These are phyloP conservation scores for Latrodectus elegans DNA, from an alignment of 2,888 invertebrate species.

Conservation along the genomic window DNA sequence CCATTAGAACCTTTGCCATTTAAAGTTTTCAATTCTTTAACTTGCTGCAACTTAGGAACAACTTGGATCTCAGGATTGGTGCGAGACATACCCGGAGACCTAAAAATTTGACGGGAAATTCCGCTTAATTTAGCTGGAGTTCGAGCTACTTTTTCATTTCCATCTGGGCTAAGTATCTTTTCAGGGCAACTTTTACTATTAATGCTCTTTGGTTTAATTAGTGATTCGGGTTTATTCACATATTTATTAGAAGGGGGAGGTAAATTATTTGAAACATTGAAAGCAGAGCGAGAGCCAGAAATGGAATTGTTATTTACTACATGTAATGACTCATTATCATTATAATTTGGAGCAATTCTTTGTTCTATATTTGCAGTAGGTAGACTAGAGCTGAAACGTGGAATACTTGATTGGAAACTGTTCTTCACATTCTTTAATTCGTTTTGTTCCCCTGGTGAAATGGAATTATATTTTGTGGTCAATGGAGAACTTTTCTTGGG, in stretches of 20 bases:
- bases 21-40: slow-evolving; percentile 21
- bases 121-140: slow-evolving; percentile 62
- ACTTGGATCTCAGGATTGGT: slow-evolving; percentile 21
- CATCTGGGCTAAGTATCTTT: slow-evolving; percentile 47
- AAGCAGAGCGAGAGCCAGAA: slow-evolving; percentile 50
- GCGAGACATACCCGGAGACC: slow-evolving; percentile 17
- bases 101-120: slow-evolving; percentile 49
- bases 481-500: slow-evolving; percentile 50
- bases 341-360: slow-evolving; percentile 31
- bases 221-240: slow-evolving; percentile 24
- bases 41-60: slow-evolving; percentile 15
- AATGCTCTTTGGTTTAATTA: slow-evolving; percentile 51
- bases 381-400: slow-evolving; percentile 63
- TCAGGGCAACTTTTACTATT: slow-evolving; percentile 58
- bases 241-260: slow-evolving; percentile 40
- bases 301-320: slow-evolving; percentile 67
- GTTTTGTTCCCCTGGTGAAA: slow-evolving; percentile 29
- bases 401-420: slow-evolving; percentile 63
- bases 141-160: slow-evolving; percentile 15
- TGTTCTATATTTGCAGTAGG: slow-evolving; percentile 44
- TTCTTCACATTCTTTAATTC: slow-evolving; percentile 54
- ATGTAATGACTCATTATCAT: slow-evolving; percentile 61
- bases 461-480: slow-evolving; percentile 45
- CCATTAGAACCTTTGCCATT: slow-evolving; percentile 29
- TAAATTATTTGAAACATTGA: slow-evolving; percentile 29